These are phyloP conservation scores for Crotalus helleri DNA, from an alignment of 2,113 vertebrate genomes.

Conservation along the genomic window DNA sequence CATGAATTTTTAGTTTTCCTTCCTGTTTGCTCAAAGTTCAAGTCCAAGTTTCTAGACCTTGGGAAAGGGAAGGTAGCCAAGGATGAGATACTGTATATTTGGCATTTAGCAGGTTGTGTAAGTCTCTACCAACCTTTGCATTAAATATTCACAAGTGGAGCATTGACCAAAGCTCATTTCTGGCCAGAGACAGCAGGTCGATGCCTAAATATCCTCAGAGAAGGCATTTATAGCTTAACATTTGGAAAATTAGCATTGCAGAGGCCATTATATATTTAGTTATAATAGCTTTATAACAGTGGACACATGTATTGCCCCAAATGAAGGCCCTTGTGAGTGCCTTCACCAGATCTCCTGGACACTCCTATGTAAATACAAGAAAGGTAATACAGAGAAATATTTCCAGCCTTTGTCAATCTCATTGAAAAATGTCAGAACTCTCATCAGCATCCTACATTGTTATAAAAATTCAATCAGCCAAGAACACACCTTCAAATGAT, in stretches of 20 bases:
- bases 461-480: slow-evolving; percentile 26
- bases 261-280: not conserved
- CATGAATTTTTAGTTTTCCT: no score
- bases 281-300: not conserved
- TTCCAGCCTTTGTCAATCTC: not conserved
- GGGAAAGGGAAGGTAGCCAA: no score
- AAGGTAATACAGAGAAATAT: not conserved
- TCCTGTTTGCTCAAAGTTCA: no score
- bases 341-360: not conserved
- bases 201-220: not conserved
- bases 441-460: not conserved
- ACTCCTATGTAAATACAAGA: not conserved
- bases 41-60: no score
- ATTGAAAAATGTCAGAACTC: slow-evolving; percentile 20
- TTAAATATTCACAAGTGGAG: not conserved
- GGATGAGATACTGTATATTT: no score
- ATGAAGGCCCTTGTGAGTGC: not conserved
- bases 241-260: not conserved
- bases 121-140: no score
- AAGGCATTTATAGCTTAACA: not conserved
- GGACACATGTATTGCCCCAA: not conserved
- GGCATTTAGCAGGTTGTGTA: no score
- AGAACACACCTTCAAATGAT: slow-evolving; percentile 21
- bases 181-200: not conserved
- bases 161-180: not conserved